These are phyloP conservation scores for Pseudochromis fuscus DNA, from an alignment of 2,797 vertebrate genomes.

Conservation along the genomic window DNA sequence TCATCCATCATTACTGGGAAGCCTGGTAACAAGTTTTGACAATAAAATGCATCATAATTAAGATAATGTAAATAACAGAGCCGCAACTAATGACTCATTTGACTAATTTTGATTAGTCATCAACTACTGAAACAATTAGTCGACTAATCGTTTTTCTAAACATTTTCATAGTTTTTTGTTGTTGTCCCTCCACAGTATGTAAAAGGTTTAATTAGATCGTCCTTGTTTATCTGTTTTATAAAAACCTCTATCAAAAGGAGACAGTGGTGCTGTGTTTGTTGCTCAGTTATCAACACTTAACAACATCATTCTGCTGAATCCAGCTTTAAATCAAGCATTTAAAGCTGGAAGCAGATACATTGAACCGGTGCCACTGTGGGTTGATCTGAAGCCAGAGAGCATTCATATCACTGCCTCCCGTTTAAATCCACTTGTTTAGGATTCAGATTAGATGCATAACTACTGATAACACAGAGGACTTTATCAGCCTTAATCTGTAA, in stretches of 20 bases:
- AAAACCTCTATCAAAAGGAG: not conserved
- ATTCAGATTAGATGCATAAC: slow-evolving; percentile 23
- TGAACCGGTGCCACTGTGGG: slow-evolving; percentile 36
- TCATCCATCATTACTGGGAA: not conserved
- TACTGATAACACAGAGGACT: not conserved
- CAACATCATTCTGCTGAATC: slow-evolving; percentile 12
- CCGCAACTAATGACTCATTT: no score
- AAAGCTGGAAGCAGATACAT: slow-evolving; percentile 31
- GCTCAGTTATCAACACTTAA: slow-evolving; percentile 6
- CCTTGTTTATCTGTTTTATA: not conserved
- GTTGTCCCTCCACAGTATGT: not conserved
- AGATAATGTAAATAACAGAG: not conserved
- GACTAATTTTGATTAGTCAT: no score
- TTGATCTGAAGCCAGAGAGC: slow-evolving; percentile 42
- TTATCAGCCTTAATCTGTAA: slow-evolving; percentile 4
- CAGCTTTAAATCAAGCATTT: slow-evolving; percentile 45
- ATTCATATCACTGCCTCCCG: slow-evolving; percentile 13
- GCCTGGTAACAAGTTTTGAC: no score
- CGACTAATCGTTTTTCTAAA: no score
- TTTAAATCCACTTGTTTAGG: slow-evolving; percentile 48
- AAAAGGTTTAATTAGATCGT: not conserved
- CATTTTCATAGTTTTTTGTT: not conserved
- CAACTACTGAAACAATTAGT: no score
- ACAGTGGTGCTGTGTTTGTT: not conserved
- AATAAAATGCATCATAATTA: not conserved